Percentiles rank a stretch among this genome's conserved stretches.
Conservation (phyloP, 1,140 invertebrate species). For the Drosophila funebris region DNA sequence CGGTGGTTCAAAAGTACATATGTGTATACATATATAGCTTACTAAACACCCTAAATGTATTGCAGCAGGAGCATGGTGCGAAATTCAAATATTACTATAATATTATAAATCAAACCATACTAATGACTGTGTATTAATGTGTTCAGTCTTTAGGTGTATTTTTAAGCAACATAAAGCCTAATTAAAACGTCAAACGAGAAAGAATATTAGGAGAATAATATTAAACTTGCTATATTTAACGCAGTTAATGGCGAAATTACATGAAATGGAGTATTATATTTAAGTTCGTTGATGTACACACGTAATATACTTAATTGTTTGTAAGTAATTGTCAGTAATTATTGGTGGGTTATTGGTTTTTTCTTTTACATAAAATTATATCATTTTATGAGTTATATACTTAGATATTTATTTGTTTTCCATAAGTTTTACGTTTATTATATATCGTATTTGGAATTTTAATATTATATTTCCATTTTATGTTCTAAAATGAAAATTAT, state of each 20-base stretch:
- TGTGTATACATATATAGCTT: conserved; percentile 9
- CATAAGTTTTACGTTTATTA: not conserved
- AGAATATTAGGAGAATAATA: too few relatives aligned
- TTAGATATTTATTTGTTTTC: not conserved
- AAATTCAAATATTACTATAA: not conserved
- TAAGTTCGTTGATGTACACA: not conserved
- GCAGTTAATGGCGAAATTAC: not conserved
- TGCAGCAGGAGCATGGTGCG: not conserved
- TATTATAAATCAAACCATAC: not conserved
- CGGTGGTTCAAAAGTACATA: conserved; percentile 30
- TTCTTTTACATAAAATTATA: not conserved
- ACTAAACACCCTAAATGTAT: too few relatives aligned
- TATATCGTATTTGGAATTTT: too few relatives aligned
- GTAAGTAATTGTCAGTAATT: not conserved
- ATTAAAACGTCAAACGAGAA: too few relatives aligned
- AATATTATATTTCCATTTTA: too few relatives aligned
- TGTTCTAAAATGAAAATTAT: too few relatives aligned
- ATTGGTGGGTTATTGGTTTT: not conserved
- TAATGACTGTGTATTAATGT: not conserved
- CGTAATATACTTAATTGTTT: not conserved
- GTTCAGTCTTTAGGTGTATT: conserved; percentile 24
- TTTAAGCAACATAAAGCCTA: too few relatives aligned
- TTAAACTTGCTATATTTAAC: too few relatives aligned
- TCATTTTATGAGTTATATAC: not conserved
- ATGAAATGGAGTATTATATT: not conserved